Evolutionary conservation across 2,113 vertebrate species (phyloP), one percentile per base, ranked within the genome.

Genomic region (Echinops telfairi): DNA sequence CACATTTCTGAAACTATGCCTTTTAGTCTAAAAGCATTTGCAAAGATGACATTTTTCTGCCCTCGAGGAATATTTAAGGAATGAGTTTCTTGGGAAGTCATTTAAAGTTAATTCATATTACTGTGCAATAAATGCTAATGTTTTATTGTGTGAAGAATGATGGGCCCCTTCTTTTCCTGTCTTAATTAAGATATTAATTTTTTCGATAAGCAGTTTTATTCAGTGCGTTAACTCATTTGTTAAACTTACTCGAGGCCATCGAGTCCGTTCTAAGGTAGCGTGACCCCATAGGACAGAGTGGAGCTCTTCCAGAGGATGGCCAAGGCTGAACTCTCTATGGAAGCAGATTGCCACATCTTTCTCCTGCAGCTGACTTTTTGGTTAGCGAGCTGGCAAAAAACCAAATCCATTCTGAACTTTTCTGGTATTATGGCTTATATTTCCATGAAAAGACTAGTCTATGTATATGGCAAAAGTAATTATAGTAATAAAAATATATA

Each of bases 141-240:
- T 2, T 88, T 94, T 89, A 83, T 84, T 89, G 8, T 9, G 47
- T 70, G 22, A 22, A 68, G 25, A 84, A 43, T 93, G n/a, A 16
- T 23, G 19, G 0, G 2, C 80, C 19, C 66, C 27, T 91, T 86
- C 15, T 60, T 87, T 93, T 83, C 33, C 10, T 83, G 3, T 92
- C 89, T 82, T 86, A 88, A 33, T 70, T 83, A 40, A 71, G 33
- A 60, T n/a, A 5, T 81, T 89, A 10, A 33, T 73, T 33, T 92
- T 95, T 93, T 73, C 83, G 62, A 84, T 92, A 84, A 70, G 27
- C 38, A 80, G 12, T 92, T 95, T 92, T 33, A 86, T 75, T 93
- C 36, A 86, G 14, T 53, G 60, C 22, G 15, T 88, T 95, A 79
- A 53, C 82, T 87, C 88, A 58, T 62, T 88, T 84, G 4, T 79